Base-by-base conservation (phyloP, 2,888 invertebrate species). In the Odontomyia ornata region DNA sequence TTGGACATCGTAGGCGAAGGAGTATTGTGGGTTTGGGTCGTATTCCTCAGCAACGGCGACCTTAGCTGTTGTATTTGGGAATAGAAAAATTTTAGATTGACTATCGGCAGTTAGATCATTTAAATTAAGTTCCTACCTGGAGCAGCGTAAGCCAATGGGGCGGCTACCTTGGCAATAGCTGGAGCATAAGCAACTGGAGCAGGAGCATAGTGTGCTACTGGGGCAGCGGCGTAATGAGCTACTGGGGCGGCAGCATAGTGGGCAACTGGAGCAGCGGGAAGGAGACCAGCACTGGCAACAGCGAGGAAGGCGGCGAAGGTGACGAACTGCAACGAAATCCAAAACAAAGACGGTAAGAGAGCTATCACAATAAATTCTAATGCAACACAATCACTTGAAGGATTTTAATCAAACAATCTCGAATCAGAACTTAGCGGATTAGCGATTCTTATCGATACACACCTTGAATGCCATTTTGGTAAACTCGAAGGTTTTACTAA, bases 1-100 rank as follows among this genome's bases (percentile, higher is more conserved):
- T 82, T 88, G 87, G 46, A 89, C 85, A 60, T 88, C 88, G 80
- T 89, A 89, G 25, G 87, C 87, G 80, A 87, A 89, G 36, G 86
- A 86, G 82, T 89, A 89, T 82, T 88, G 88, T 18, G 86, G 87
- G 78, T 84, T 84, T 1, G 84, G 81, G 80, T 86, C 86, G 72
- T 85, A 86, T 1, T 85, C 86, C 30, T 86, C 86, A 0, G 84
- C 84, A 0, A 83, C 84, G 7, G 80, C 83, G 28, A 52, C 65
- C 13, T 52, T 56, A 21, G 57, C 73, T 4, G 18, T 28, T 72
- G 43, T 9, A 28, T 27, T 69, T 52, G 15, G 36, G 36, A 36
- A 5, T 36, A 52, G 36, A 52, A 1, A 5, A 28, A 52, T 52
- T 30, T 56, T 11, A 56, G 56, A 3, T 5, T 56, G 11, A 71